Conservation (phyloP, 2,113 vertebrate species). For the Chinchilla lanigera region DNA sequence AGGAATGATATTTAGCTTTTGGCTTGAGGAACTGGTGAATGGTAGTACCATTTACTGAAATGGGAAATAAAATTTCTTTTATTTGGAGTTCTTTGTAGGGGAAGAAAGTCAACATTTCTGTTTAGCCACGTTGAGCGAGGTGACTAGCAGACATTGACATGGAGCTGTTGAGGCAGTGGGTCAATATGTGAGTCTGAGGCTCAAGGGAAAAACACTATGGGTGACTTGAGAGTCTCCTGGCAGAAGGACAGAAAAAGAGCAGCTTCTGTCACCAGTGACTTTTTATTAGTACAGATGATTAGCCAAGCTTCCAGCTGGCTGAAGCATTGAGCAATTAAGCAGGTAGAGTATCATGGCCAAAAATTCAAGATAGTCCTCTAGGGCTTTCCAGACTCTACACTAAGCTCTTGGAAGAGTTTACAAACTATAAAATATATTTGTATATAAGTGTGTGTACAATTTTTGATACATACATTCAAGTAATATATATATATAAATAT, state of each 20-base stretch:
- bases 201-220: not conserved
- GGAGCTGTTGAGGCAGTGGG: not conserved
- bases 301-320: not conserved
- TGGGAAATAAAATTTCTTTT: not conserved
- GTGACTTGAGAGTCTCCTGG: not conserved
- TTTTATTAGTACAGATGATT: constrained; percentile 8
- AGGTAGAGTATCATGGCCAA: not conserved
- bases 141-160: not conserved
- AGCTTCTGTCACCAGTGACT: not conserved
- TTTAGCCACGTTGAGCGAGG: not conserved
- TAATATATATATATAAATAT: not conserved
- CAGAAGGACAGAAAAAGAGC: not conserved
- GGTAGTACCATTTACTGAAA: not conserved
- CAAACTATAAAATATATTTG: not conserved
- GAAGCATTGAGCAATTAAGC: not conserved
- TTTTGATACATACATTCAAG: not conserved
- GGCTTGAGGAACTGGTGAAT: not conserved
- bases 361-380: not conserved
- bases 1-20: not conserved
- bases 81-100: not conserved
- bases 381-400: not conserved
- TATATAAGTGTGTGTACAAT: not conserved
- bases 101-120: not conserved
- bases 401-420: not conserved
- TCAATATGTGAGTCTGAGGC: not conserved